phyloP scores from a whole-genome alignment of 2,113 vertebrate genomes.

The Mobula birostris region DNA sequence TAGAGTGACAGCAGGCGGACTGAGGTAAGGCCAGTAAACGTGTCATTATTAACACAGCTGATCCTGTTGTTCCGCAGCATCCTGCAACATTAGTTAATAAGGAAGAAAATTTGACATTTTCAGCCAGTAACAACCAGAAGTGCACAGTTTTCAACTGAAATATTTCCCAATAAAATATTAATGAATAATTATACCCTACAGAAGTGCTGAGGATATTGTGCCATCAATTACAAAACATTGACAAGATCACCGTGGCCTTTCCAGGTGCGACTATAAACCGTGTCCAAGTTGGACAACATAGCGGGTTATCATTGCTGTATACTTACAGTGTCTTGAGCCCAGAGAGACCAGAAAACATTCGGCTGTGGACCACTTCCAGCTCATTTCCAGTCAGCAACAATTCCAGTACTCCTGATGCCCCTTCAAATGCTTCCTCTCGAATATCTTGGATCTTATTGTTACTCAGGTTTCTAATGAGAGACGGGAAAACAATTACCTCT shows the following conservation, averaged over 20 bases:
- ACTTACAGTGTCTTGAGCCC: conserved; percentile 89
- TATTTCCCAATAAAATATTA: conserved; percentile 45
- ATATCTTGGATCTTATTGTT: conserved; percentile 94
- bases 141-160: conserved; percentile 44
- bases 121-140: conserved; percentile 45
- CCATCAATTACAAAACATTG: not conserved
- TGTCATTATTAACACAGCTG: conserved; percentile 87
- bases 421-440: conserved; percentile 79
- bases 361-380: conserved; percentile 72
- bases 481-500: not conserved
- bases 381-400: conserved; percentile 87
- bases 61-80: conserved; percentile 94
- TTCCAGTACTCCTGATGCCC: conserved; percentile 72
- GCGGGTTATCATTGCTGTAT: not conserved
- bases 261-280: not conserved
- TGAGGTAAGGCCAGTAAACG: conserved; percentile 85
- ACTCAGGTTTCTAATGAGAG: conserved; percentile 74
- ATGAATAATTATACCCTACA: conserved; percentile 44
- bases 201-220: conserved; percentile 39
- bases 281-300: not conserved
- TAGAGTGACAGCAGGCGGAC: conserved; percentile 92
- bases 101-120: not conserved
- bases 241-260: not conserved
- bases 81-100: conserved; percentile 50
- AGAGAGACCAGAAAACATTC: conserved; percentile 77